Evolutionary conservation across 37 sponge, comb jelly and placozoan genomes (phyloP), one percentile per base, ranked within the genome.

Genomic region (Mnemiopsis leidyi): DNA sequence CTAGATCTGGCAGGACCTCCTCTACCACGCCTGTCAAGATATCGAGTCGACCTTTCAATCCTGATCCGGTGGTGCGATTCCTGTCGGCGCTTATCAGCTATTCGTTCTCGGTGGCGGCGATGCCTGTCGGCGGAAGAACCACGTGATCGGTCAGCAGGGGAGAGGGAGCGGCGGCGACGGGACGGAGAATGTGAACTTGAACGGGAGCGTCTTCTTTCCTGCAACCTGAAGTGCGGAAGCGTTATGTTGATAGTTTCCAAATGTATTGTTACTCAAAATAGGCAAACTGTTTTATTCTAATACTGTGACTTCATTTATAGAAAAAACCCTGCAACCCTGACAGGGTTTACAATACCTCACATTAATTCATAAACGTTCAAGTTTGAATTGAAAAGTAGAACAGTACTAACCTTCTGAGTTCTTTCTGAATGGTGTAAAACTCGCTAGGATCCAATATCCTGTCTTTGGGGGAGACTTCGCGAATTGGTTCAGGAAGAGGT

Each of bases 391-490:
- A 48, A 48, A 13, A 5, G 13, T 48, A 48, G 5, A 48, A 48
- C 5, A 48, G 61, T 13, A 48, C 61, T 18, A 9, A 85, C 90
- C 90, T 85, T 21, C 90, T 28, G 3, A 85, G 90, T 23, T 85
- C 90, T 25, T 40, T 38, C 61, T 85, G 90, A 13, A 85, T 85
- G 90, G 90, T 37, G 30, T 85, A 85, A 26, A 85, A 85, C 90
- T 85, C 90, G 90, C 61, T 38, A 25, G 40, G 35, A 39, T 85
- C 90, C 28, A 85, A 33, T 39, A 85, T 85, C 48, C 90, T 85
- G 23, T 85, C 90, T 0, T 85, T 85, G 1, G 39, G 24, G 23
- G 90, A 40, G n/a, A 7, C 20, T 1, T 38, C 61, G 39, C 20
- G 28, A 7, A 40, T 37, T 39, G 90, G 90, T 39, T 85, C 90